Evolutionary conservation across 2,888 invertebrate species (phyloP).

Genomic region (Ochropacha duplaris): DNA sequence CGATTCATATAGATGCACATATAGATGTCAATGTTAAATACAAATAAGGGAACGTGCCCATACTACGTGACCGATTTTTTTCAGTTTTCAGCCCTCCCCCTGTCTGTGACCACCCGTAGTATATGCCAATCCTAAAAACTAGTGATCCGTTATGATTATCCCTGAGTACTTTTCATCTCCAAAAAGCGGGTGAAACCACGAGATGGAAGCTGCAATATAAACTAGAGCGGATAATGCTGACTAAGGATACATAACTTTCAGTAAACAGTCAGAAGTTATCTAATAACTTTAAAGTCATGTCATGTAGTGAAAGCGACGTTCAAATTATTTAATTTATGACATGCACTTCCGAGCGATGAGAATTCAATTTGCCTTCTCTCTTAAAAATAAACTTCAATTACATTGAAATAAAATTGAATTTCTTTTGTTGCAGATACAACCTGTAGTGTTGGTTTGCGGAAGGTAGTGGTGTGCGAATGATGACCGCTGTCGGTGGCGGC

Average conservation of each 20-base stretch:
- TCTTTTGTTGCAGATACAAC: slow-evolving; percentile 30
- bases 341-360: slow-evolving; percentile 11
- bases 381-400: background rate
- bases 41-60: no score
- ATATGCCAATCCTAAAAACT: no score
- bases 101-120: no score
- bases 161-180: no score
- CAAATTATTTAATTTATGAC: slow-evolving; percentile 5
- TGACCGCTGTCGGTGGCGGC: slow-evolving; percentile 53
- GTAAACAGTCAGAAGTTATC: background rate
- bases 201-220: no score
- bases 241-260: background rate
- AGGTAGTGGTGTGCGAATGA: slow-evolving; percentile 55
- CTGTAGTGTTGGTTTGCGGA: slow-evolving; percentile 20
- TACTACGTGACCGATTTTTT: no score
- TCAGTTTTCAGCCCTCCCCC: no score
- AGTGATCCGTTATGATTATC: no score
- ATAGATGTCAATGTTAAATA: no score
- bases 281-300: background rate
- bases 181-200: no score
- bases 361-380: slow-evolving; percentile 1
- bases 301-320: slow-evolving; percentile 4
- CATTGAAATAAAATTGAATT: background rate
- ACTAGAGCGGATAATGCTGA: background rate
- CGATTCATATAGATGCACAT: no score